phyloP scores from a whole-genome alignment of 2,113 vertebrate genomes.

The Tetrax tetrax region DNA sequence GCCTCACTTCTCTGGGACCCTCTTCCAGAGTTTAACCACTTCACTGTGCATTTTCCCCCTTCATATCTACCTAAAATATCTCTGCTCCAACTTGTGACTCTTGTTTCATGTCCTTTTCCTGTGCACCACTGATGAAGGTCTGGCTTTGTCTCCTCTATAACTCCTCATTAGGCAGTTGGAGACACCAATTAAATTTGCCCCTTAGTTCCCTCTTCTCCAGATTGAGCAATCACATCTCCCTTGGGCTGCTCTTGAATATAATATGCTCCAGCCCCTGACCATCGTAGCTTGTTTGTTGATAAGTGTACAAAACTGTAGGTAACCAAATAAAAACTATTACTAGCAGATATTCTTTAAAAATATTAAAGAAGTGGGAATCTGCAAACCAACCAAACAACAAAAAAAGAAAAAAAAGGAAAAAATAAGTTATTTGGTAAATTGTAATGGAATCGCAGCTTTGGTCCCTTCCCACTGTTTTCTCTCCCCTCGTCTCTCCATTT shows the following conservation, averaged over 20 bases:
- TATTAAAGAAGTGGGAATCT: not conserved
- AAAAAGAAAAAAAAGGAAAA: rapidly evolving
- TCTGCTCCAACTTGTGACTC: rapidly evolving
- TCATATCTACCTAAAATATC: not conserved
- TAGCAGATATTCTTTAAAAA: not conserved
- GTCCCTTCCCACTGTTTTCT: not conserved
- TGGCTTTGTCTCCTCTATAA: not conserved
- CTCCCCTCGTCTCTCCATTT: not conserved
- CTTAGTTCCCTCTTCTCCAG: not conserved
- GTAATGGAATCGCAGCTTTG: not conserved
- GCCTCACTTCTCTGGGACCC: not conserved
- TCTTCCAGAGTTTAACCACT: not conserved
- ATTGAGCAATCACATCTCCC: not conserved
- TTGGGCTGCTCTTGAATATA: not conserved
- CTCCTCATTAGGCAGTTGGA: not conserved
- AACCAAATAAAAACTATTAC: not conserved
- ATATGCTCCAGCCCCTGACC: not conserved
- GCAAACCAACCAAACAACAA: not conserved
- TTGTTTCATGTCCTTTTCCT: not conserved
- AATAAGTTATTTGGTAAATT: not conserved
- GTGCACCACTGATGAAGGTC: not conserved
- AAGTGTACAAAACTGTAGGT: not conserved
- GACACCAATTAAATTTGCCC: not conserved
- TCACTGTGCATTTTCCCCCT: not conserved
- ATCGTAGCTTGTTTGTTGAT: not conserved